Evolutionary conservation across 2,888 invertebrate species (phyloP).

Genomic region (Diachrysia chrysitis): DNA sequence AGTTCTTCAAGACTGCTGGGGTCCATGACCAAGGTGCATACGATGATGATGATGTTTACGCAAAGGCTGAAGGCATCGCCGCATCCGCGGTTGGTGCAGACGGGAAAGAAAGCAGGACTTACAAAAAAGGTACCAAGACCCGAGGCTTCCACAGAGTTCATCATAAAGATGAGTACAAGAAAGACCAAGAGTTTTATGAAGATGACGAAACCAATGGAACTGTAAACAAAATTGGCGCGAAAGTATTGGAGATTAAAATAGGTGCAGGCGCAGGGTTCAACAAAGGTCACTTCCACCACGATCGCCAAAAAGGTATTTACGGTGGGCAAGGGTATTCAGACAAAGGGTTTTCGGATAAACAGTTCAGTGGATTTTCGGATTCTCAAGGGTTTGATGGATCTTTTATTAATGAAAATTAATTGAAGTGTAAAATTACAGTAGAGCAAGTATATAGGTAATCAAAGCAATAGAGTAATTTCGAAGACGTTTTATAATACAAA

Average conservation of each 20-base stretch:
- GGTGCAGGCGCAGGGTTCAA: constrained; percentile 81
- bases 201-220: constrained; percentile 87
- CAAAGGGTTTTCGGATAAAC: constrained; percentile 86
- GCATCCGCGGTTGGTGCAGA: constrained; percentile 78
- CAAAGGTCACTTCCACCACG: constrained; percentile 78
- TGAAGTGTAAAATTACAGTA: background rate
- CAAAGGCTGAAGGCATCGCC: constrained; percentile 76
- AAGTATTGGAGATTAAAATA: constrained; percentile 80
- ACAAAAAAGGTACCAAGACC: constrained; percentile 88
- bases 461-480: no score
- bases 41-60: constrained; percentile 81
- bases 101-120: constrained; percentile 84
- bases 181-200: constrained; percentile 89
- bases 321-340: constrained; percentile 86
- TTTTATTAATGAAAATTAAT: constrained; percentile 67
- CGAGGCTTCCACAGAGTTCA: constrained; percentile 89
- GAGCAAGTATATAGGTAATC: no score
- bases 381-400: constrained; percentile 81
- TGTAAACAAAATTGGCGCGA: constrained; percentile 85
- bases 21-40: constrained; percentile 72
- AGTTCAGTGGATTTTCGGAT: constrained; percentile 82
- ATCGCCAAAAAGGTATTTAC: constrained; percentile 80
- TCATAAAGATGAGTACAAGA: constrained; percentile 90
- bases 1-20: constrained; percentile 72
- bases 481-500: background rate